phyloP scores from a whole-genome alignment of 2,113 vertebrate genomes.

The Cebidichthys violaceus region DNA sequence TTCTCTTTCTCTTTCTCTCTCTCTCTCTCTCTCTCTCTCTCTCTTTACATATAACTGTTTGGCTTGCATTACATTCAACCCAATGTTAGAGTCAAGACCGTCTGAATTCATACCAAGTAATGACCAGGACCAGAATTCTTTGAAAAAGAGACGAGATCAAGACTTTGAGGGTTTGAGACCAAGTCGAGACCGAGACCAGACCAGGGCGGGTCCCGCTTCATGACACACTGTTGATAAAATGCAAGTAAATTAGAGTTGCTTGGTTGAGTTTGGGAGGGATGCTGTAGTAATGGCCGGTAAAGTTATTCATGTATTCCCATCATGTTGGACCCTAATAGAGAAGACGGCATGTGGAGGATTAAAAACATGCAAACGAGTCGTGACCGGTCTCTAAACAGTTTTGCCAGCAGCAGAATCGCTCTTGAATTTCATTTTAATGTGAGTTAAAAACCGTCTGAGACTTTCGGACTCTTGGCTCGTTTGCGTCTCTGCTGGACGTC shows the following conservation, averaged over 20 bases:
- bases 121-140: too few relatives aligned
- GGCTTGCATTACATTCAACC: neutral
- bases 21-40: neutral
- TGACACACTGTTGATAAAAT: too few relatives aligned
- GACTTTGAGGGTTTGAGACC: too few relatives aligned
- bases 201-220: too few relatives aligned
- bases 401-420: neutral
- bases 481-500: neutral
- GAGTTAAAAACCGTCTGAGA: neutral
- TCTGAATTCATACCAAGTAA: too few relatives aligned
- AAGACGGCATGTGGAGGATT: neutral
- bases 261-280: neutral
- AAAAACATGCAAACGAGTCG: neutral
- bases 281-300: neutral
- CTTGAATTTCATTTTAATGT: conserved; percentile 8
- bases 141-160: too few relatives aligned
- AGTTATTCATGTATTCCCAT: conserved; percentile 15
- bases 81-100: neutral
- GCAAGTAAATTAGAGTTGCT: conserved; percentile 6
- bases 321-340: neutral
- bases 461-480: neutral
- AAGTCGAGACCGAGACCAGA: too few relatives aligned
- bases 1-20: too few relatives aligned
- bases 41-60: neutral
- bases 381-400: conserved; percentile 1